phyloP scores from a whole-genome alignment of 2,113 vertebrate genomes.

The Dipodomys stephensi region DNA sequence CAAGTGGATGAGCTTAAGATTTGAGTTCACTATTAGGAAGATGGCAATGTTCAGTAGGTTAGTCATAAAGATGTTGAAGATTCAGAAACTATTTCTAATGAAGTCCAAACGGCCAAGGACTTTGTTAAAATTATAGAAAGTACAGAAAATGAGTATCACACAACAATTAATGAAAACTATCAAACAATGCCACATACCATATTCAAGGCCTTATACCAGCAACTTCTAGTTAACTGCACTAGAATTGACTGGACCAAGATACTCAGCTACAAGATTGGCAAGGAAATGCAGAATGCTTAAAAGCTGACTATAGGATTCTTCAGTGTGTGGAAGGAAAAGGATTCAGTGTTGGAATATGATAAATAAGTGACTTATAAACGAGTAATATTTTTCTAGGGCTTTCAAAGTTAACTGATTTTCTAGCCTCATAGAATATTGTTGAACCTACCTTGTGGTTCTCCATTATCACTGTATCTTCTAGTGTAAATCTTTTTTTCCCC shows the following conservation, averaged over 20 bases:
- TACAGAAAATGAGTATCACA: slow-evolving; percentile 97
- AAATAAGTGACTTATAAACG: slow-evolving; percentile 87
- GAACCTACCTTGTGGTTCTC: slow-evolving; percentile 82
- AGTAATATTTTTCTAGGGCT: slow-evolving; percentile 88
- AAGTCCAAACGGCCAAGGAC: slow-evolving; percentile 95
- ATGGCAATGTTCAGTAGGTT: too few relatives aligned
- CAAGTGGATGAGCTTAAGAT: too few relatives aligned
- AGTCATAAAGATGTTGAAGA: too few relatives aligned
- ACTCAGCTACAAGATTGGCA: slow-evolving; percentile 99
- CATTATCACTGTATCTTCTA: slow-evolving; percentile 80
- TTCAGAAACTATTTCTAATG: slow-evolving; percentile 78
- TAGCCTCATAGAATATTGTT: slow-evolving; percentile 84
- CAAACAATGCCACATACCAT: slow-evolving; percentile 98
- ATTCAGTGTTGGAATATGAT: slow-evolving; percentile 84
- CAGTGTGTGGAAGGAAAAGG: slow-evolving; percentile 79
- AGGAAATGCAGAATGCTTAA: slow-evolving; percentile 97
- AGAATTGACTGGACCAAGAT: slow-evolving; percentile 99
- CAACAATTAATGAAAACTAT: slow-evolving; percentile 96
- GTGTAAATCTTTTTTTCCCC: slow-evolving; percentile 75
- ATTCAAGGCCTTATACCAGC: slow-evolving; percentile 97
- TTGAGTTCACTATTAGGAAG: too few relatives aligned
- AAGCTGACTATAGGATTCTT: slow-evolving; percentile 64
- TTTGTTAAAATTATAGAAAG: slow-evolving; percentile 97
- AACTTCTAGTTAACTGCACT: slow-evolving; percentile 97
- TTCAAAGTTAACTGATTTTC: slow-evolving; percentile 88